Evolutionary conservation across 2,797 vertebrate species (phyloP), one percentile per base, ranked within the genome.

Genomic region (Pangasius larnaudii): DNA sequence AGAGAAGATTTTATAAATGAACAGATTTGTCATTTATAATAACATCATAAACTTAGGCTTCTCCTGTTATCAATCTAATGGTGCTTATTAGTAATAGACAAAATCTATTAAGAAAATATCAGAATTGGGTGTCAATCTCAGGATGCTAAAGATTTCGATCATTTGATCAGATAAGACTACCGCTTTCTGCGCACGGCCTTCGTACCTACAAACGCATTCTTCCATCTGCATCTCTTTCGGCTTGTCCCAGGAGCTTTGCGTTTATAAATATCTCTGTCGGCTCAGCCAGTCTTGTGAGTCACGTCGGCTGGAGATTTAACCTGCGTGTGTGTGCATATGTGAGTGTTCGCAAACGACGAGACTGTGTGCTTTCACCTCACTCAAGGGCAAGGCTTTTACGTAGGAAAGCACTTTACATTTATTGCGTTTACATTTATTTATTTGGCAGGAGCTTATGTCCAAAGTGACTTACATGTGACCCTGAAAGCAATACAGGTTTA

Each of bases 231-330:
- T 14, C 33, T n/a, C 27, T 22, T 61, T 63, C 33, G 14, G 42
- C 53, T 19, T 24, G 42, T 46, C 13, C 33, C 33, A 39, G 53
- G 39, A 74, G 53, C 33, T 51, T 49, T 58, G 56, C 46, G 80
- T 36, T 74, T 84, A 87, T 87, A 87, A 83, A 83, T 61, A 87
- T 33, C 79, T 87, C 51, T 63, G 67, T 27, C 5, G 61, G 61
- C n/a, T 61, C 53, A 82, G 67, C 65, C 86, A 72, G 56, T 9
- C 78, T 53, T 82, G 79, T n/a, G 56, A 61, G 16, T 59, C 49
- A 81, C 5, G 18, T 51, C 19, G 49, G 42, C 74, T 51, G 11
- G 51, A 82, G 86, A 6, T 16, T 49, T 46, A 58, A 30, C 24
- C 22, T 58, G 46, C 33, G 18, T n/a, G 30, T 80, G 22, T 72